Evolutionary conservation across 2,888 invertebrate species (phyloP).

Genomic region (Rhogogaster chlorosoma): DNA sequence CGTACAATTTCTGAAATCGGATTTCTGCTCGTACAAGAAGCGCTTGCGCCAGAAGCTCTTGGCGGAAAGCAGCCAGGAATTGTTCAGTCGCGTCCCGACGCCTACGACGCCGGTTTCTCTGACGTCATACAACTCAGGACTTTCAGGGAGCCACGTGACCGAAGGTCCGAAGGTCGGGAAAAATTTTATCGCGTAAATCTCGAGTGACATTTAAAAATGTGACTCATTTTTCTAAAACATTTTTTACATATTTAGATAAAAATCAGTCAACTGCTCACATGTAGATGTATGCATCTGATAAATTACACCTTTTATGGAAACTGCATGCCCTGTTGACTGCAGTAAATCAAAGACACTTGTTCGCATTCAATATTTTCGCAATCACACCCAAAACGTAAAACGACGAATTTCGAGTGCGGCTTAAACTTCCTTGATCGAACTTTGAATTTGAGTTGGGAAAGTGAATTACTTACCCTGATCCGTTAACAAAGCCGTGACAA

Average conservation of each 20-base stretch:
- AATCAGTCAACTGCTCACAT: neutral
- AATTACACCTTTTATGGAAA: neutral
- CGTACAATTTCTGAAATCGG: constrained; percentile 66
- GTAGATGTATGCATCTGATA: neutral
- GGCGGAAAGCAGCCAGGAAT: constrained; percentile 62
- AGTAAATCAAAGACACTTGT: neutral
- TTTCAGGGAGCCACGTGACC: constrained; percentile 58
- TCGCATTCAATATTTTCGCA: neutral
- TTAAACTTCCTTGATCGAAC: neutral
- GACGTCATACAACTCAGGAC: constrained; percentile 42
- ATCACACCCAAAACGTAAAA: neutral
- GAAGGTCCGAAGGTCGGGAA: neutral
- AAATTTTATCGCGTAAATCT: neutral
- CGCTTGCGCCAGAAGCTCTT: constrained; percentile 66
- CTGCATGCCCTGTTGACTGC: neutral
- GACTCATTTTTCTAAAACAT: neutral
- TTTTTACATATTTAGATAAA: neutral
- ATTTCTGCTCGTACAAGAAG: constrained; percentile 22
- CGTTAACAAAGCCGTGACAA: neutral
- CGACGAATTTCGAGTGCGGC: neutral
- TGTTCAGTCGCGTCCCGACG: constrained; percentile 68
- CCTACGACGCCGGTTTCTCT: constrained; percentile 58
- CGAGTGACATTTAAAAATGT: neutral
- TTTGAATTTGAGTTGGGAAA: neutral
- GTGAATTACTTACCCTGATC: constrained; percentile 2